Base-by-base conservation (phyloP, 2,888 invertebrate species). In the Endotricha flammealis region DNA sequence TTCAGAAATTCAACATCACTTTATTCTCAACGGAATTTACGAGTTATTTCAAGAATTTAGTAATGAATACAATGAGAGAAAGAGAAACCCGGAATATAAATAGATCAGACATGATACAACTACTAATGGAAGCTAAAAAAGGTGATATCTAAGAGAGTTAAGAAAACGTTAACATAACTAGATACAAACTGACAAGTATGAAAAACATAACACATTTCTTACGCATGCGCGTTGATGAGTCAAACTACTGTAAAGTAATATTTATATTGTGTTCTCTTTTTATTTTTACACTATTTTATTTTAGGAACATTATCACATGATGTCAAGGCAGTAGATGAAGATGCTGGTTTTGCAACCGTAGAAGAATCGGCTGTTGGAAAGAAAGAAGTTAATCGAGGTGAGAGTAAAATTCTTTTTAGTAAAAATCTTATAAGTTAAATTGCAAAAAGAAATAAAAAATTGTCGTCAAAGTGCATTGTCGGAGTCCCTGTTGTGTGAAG, bases 31-130 rank as follows among this genome's bases (percentile, higher is more conserved):
- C 60, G 2, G 23, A 34, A 1, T 40, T 52, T 0, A 58, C 54
- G 9, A 14, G 17, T 0, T 87, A 78, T 46, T 83, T 87, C 38
- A 64, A 49, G n/a, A 48, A 59, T 0, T 39, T 83, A 14, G 76
- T 87, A 1, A 37, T 63, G 10, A 61, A 55, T 2, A 70, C 83
- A 1, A 87, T 88, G 65, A 55, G 60, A 17, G 54, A 76, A 2
- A 64, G 88, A 0, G 69, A 79, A 17, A 38, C 59, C 16, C 37
- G 65, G 1, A 59, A 77, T 4, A 78, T 85, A 9, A 51, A 77
- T 6, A 64, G 88, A 11, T 78, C 79, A 1, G 88, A 88, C 41
- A 88, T 90, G 87, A 86, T 90, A 12, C 81, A 90, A 33, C 48
- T 90, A 5, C 62, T 90, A 1, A 75, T 90, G 75, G 86, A 89